Evolutionary conservation across 2,797 vertebrate species (phyloP).

Genomic region (Cirrhinus molitorella): DNA sequence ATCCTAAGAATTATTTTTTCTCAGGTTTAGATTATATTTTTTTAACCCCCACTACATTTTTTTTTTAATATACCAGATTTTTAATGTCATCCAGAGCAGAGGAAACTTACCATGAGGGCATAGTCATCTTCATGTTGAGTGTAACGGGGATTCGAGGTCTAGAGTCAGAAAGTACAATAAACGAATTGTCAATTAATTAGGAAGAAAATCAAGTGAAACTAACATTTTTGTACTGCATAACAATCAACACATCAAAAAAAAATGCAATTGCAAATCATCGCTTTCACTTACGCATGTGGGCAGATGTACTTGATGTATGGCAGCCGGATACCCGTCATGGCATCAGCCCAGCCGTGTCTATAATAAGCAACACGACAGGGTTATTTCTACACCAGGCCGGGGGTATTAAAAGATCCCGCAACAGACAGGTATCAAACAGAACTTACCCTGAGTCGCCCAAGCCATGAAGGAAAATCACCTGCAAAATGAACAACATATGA

Average conservation of each 20-base stretch:
- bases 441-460: constrained; percentile 97
- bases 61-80: neutral
- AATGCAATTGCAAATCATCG: neutral
- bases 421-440: neutral
- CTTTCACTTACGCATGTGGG: constrained; percentile 91
- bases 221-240: neutral
- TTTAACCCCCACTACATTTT: neutral
- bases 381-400: constrained; percentile 16
- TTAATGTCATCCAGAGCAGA: neutral
- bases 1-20: too few relatives aligned
- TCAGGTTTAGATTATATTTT: neutral
- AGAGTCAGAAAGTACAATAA: constrained; percentile 39
- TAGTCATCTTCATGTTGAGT: constrained; percentile 92
- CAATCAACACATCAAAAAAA: neutral
- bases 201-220: neutral
- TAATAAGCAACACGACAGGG: constrained; percentile 51
- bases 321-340: constrained; percentile 87
- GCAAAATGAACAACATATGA: constrained; percentile 56
- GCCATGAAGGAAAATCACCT: constrained; percentile 99
- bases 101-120: constrained; percentile 89
- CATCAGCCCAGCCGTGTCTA: constrained; percentile 95
- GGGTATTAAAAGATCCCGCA: constrained; percentile 6
- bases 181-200: neutral
- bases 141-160: constrained; percentile 94
- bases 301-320: constrained; percentile 97